phyloP scores from a whole-genome alignment of 2,888 invertebrate species.

The Drosophila silvestris region DNA sequence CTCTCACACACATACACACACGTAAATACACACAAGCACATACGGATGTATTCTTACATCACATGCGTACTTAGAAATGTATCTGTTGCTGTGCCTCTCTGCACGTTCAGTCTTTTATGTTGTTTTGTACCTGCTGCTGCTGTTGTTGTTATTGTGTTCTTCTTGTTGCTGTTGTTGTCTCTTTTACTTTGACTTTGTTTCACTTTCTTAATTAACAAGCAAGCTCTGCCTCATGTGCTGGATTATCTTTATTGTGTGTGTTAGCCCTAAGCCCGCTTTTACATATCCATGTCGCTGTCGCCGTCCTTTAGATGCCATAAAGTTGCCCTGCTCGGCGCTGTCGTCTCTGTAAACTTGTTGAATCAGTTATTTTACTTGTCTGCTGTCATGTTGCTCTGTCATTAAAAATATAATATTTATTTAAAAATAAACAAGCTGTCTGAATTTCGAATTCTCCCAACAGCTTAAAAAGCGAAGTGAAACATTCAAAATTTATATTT shows the following conservation, averaged over 20 bases:
- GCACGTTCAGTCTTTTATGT: constrained; percentile 41
- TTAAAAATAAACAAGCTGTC: constrained; percentile 7
- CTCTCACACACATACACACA: background rate
- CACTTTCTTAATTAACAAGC: constrained; percentile 79
- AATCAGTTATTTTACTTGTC: constrained; percentile 47
- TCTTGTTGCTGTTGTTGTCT: constrained; percentile 40
- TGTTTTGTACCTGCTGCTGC: constrained; percentile 43
- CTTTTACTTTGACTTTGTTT: constrained; percentile 75
- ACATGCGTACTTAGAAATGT: background rate
- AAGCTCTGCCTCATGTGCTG: constrained; percentile 58
- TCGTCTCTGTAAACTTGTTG: constrained; percentile 31
- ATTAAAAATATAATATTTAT: constrained; percentile 22
- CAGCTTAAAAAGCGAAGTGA: constrained; percentile 1
- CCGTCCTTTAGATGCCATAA: constrained; percentile 38
- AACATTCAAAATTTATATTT: background rate
- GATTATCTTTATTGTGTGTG: constrained; percentile 59
- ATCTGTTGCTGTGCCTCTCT: constrained; percentile 1
- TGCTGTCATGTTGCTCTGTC: constrained; percentile 29
- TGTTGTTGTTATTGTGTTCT: constrained; percentile 7
- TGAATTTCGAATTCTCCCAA: constrained; percentile 8
- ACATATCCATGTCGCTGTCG: constrained; percentile 45
- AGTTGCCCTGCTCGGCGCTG: constrained; percentile 22
- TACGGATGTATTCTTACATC: background rate
- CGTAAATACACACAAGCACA: background rate
- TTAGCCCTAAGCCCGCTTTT: constrained; percentile 57